A percentile compares a stretch with the other conserved stretches of the same genome.
Evolutionary conservation across 23 tunicate species (phyloP).

Genomic region (Botrylloides violaceus): DNA sequence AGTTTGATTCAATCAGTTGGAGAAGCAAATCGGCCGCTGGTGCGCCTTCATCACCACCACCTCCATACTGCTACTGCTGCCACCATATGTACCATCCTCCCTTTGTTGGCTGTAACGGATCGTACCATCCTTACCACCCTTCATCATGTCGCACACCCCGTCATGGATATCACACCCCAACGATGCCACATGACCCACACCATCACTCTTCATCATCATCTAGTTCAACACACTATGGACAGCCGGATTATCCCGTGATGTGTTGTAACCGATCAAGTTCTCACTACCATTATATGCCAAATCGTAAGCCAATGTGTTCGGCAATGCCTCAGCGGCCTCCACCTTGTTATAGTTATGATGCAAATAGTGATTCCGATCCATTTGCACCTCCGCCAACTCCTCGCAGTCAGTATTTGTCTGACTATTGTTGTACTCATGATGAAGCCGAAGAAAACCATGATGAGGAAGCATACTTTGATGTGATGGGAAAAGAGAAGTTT

Average conservation of each 20-base stretch:
- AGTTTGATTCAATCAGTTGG: not conserved
- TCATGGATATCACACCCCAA: slow-evolving; percentile 15
- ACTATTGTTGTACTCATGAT: slow-evolving; percentile 53
- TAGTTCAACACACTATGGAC: slow-evolving; percentile 29
- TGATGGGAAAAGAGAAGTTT: not conserved
- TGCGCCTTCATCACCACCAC: slow-evolving; percentile 58
- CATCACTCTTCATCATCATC: slow-evolving; percentile 24
- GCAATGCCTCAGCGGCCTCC: slow-evolving; percentile 23
- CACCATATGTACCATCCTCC: slow-evolving; percentile 32
- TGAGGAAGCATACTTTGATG: slow-evolving; percentile 17
- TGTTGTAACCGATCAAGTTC: slow-evolving; percentile 8
- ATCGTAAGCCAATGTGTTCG: slow-evolving; percentile 13
- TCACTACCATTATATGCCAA: slow-evolving; percentile 14
- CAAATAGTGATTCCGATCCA: slow-evolving; percentile 76
- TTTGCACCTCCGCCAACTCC: slow-evolving; percentile 96
- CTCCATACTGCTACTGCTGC: slow-evolving; percentile 60
- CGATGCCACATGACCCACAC: not conserved
- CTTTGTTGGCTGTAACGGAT: slow-evolving; percentile 9
- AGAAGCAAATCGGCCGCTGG: slow-evolving; percentile 15
- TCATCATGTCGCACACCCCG: slow-evolving; percentile 16
- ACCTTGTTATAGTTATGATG: slow-evolving; percentile 15
- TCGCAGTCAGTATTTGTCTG: slow-evolving; percentile 86
- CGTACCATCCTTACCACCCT: slow-evolving; percentile 18
- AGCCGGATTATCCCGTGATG: slow-evolving; percentile 5
- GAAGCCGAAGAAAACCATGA: slow-evolving; percentile 43